Percentiles rank a stretch among this genome's conserved stretches.
These are phyloP conservation scores for Diadophis punctatus DNA, from an alignment of 2,113 vertebrate genomes.

Conservation along the genomic window DNA sequence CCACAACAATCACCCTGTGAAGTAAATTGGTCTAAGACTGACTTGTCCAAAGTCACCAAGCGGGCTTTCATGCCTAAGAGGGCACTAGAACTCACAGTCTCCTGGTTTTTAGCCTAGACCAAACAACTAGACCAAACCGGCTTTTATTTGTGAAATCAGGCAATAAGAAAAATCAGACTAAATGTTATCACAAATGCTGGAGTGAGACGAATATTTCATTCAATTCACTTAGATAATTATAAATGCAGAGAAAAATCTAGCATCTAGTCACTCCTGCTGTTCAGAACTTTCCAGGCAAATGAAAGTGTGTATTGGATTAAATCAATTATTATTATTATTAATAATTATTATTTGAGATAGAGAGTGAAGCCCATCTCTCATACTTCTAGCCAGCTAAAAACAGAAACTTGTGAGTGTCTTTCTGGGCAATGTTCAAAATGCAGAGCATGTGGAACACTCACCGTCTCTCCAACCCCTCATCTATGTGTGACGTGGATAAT, in stretches of 20 bases:
- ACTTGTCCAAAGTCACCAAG: background rate
- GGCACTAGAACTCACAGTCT: background rate
- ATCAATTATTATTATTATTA: background rate
- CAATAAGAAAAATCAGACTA: background rate
- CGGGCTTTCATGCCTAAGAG: background rate
- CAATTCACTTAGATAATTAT: background rate
- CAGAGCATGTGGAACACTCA: background rate
- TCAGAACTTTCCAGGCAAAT: background rate
- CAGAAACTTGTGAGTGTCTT: background rate
- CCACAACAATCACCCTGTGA: background rate
- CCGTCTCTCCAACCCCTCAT: background rate
- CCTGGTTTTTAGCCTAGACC: background rate
- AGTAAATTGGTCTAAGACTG: background rate
- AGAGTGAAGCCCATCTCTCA: background rate
- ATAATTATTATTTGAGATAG: background rate
- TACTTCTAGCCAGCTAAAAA: background rate
- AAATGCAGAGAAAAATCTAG: background rate
- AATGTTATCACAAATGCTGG: background rate
- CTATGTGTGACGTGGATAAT: background rate
- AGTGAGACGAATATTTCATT: background rate
- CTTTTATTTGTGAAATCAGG: background rate
- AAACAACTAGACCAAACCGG: background rate
- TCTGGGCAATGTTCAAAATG: slow-evolving; percentile 1
- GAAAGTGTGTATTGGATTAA: background rate
- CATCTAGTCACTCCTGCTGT: background rate